A percentile compares a stretch with the other conserved stretches of the same genome.
These are phyloP conservation scores for Cyrtorhinus lividipennis DNA, from an alignment of 1,140 invertebrate species.

Conservation along the genomic window DNA sequence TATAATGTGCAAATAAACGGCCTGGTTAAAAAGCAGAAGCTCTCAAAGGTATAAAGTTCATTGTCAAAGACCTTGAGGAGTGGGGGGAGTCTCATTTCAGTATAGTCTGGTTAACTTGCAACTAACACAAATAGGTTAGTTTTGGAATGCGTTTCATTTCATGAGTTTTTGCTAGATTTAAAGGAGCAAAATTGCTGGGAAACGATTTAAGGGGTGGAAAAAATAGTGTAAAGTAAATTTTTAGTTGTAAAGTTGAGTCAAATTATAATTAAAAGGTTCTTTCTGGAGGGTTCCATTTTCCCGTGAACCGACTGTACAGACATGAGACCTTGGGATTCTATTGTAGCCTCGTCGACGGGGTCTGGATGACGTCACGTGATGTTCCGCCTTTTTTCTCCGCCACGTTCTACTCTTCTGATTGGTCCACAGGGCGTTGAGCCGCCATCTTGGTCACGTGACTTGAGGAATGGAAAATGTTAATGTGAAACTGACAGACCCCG, in stretches of 20 bases:
- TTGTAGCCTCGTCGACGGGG: neutral
- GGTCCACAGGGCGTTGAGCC: neutral
- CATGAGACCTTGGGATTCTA: conserved; percentile 1
- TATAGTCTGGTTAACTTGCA: conserved; percentile 1
- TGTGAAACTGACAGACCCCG: neutral
- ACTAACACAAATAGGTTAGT: neutral
- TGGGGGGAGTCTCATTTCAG: conserved; percentile 4
- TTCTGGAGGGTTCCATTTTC: neutral
- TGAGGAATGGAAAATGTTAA: conserved; percentile 3
- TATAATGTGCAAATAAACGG: conserved; percentile 6
- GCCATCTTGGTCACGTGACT: conserved; percentile 6
- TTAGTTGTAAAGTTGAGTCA: neutral
- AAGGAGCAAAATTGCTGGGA: neutral
- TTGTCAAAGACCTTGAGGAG: conserved; percentile 6
- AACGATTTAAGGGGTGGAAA: neutral
- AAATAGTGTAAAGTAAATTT: neutral
- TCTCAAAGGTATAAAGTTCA: conserved; percentile 10
- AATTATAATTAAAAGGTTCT: neutral
- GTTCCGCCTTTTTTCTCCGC: neutral
- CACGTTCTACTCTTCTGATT: neutral
- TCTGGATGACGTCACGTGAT: neutral
- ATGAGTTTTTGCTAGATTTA: neutral
- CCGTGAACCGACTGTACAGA: neutral
- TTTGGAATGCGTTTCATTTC: neutral
- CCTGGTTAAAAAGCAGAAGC: neutral